These are phyloP conservation scores for Conus ventricosus DNA, from an alignment of 1,140 invertebrate species.

Conservation along the genomic window DNA sequence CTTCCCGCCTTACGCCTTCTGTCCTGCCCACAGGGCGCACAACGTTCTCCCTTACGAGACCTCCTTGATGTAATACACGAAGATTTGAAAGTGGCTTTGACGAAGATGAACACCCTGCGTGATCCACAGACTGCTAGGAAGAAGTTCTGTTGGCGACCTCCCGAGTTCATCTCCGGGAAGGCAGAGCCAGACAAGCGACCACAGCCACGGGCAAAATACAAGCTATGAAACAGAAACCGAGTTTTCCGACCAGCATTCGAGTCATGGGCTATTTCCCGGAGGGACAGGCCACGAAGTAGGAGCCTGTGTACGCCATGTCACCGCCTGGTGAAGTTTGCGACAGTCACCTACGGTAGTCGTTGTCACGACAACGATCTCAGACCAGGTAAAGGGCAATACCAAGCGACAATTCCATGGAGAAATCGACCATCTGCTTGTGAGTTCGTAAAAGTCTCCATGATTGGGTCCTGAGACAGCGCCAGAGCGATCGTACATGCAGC, in stretches of 20 bases:
- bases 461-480: not conserved
- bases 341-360: not conserved
- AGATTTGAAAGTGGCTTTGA: not conserved
- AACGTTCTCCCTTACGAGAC: not conserved
- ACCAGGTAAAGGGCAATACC: not conserved
- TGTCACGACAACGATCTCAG: not conserved
- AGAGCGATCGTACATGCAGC: not conserved
- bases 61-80: not conserved
- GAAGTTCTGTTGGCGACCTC: not conserved
- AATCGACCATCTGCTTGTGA: not conserved
- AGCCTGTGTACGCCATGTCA: not conserved
- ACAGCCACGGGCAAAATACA: not conserved
- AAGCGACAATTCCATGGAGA: not conserved
- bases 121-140: not conserved
- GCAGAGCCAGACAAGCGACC: not conserved
- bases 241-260: conserved; percentile 1
- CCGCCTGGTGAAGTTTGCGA: not conserved
- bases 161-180: not conserved
- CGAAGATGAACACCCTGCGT: not conserved
- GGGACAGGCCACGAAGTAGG: not conserved
- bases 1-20: too few relatives aligned
- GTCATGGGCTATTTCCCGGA: not conserved
- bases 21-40: too few relatives aligned
- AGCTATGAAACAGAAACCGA: not conserved
- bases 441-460: not conserved